Conservation (phyloP, 2,888 invertebrate species). For the Pyrochroa serraticornis region DNA sequence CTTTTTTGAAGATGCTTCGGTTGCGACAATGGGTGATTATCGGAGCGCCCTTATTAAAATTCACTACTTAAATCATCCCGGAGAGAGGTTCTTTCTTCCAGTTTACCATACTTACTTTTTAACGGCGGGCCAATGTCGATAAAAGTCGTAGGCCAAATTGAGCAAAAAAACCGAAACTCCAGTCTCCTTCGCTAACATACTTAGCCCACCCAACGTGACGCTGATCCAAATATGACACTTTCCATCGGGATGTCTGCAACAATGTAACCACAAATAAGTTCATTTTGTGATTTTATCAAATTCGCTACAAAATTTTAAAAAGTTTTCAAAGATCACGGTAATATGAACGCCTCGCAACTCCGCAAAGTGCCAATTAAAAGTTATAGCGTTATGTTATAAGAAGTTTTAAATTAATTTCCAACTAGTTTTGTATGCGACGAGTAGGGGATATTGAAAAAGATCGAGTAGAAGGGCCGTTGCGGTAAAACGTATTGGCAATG, state of each 20-base stretch:
- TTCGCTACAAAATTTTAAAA: slow-evolving; percentile 16
- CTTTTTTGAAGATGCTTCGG: too few species aligned
- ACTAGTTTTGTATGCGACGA: too few species aligned
- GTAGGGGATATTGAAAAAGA: too few species aligned
- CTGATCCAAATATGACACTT: slow-evolving; percentile 68
- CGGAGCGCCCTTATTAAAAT: not conserved
- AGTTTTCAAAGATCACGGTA: not conserved
- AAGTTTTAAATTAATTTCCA: slow-evolving; percentile 21
- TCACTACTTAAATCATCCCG: not conserved
- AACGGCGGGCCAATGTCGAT: slow-evolving; percentile 72
- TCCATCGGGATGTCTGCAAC: slow-evolving; percentile 55
- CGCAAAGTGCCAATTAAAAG: slow-evolving; percentile 24
- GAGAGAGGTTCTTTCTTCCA: not conserved
- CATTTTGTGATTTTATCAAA: slow-evolving; percentile 1
- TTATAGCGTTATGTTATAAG: slow-evolving; percentile 15
- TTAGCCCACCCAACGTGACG: slow-evolving; percentile 73
- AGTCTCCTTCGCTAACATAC: slow-evolving; percentile 88
- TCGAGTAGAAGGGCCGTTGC: too few species aligned
- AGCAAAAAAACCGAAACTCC: slow-evolving; percentile 81
- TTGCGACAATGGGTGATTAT: not conserved
- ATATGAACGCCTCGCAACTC: not conserved
- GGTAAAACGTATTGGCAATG: too few species aligned
- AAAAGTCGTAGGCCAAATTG: slow-evolving; percentile 79
- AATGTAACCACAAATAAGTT: slow-evolving; percentile 18
- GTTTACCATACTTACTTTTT: slow-evolving; percentile 63